Conservation (phyloP, 2,888 invertebrate species). For the Coremacera marginata region DNA sequence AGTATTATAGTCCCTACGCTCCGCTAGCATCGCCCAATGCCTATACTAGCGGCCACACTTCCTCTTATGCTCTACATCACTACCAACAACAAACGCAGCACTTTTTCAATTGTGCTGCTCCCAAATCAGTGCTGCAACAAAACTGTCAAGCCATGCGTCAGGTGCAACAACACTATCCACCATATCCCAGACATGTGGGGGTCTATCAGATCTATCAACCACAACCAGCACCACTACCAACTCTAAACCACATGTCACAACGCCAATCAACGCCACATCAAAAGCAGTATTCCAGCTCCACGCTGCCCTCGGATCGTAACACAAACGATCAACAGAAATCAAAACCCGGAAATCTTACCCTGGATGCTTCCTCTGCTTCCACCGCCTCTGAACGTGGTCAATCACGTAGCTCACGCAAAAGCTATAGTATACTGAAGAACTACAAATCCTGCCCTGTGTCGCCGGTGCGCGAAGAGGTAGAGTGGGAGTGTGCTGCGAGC, state of each 20-base stretch:
- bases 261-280: slow-evolving; percentile 28
- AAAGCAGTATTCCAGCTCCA: slow-evolving; percentile 43
- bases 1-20: slow-evolving; percentile 45
- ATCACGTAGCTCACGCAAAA: slow-evolving; percentile 64
- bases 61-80: slow-evolving; percentile 45
- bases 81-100: slow-evolving; percentile 50
- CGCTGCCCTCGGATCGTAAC: slow-evolving; percentile 34
- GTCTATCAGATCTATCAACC: slow-evolving; percentile 65
- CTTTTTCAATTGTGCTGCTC: slow-evolving; percentile 69
- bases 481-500: slow-evolving; percentile 72
- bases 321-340: not conserved
- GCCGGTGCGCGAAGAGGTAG: slow-evolving; percentile 84
- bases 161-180: slow-evolving; percentile 69
- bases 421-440: slow-evolving; percentile 74
- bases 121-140: slow-evolving; percentile 68
- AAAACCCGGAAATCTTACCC: not conserved
- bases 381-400: slow-evolving; percentile 58
- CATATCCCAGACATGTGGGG: slow-evolving; percentile 69
- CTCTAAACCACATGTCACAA: not conserved
- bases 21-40: slow-evolving; percentile 25
- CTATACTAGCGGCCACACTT: slow-evolving; percentile 31
- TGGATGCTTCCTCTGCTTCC: not conserved
- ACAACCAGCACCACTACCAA: not conserved
- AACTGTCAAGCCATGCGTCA: slow-evolving; percentile 69
- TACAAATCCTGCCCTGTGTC: slow-evolving; percentile 86